These are phyloP conservation scores for Palloptera scutellata DNA, from an alignment of 2,888 invertebrate genomes.

Conservation along the genomic window DNA sequence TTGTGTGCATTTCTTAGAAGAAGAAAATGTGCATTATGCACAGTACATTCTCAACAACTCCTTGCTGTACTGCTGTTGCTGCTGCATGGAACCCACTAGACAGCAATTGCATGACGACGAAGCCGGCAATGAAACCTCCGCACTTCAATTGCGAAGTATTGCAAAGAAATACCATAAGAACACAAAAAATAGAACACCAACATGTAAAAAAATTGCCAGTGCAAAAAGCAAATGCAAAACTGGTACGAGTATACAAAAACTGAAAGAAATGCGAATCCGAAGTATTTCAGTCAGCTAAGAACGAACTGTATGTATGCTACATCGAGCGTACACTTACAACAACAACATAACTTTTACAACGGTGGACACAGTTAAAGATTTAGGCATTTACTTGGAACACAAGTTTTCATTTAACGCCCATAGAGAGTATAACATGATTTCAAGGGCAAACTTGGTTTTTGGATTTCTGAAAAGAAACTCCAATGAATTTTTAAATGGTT, in stretches of 20 bases:
- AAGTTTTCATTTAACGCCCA: too few species aligned
- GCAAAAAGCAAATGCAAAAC: constrained; percentile 4
- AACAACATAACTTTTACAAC: too few species aligned
- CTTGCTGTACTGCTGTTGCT: too few species aligned
- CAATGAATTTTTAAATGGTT: too few species aligned
- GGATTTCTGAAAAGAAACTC: too few species aligned
- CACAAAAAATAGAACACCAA: background rate
- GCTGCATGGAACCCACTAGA: background rate
- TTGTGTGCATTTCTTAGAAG: background rate
- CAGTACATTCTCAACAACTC: constrained; percentile 4
- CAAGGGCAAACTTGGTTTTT: too few species aligned
- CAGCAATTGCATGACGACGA: constrained; percentile 23
- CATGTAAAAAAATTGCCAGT: background rate
- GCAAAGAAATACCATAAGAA: constrained; percentile 6
- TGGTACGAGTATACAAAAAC: constrained; percentile 1
- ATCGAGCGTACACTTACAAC: background rate
- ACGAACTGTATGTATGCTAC: too few species aligned
- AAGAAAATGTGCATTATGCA: constrained; percentile 25
- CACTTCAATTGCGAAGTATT: constrained; percentile 25
- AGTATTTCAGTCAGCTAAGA: background rate
- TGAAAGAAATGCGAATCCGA: background rate
- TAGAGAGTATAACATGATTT: too few species aligned
- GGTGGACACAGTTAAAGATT: too few species aligned
- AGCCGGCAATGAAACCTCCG: background rate
- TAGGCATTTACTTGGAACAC: too few species aligned